phyloP scores from a whole-genome alignment of 2,888 invertebrate species.

The Caenorhabditis sp. region DNA sequence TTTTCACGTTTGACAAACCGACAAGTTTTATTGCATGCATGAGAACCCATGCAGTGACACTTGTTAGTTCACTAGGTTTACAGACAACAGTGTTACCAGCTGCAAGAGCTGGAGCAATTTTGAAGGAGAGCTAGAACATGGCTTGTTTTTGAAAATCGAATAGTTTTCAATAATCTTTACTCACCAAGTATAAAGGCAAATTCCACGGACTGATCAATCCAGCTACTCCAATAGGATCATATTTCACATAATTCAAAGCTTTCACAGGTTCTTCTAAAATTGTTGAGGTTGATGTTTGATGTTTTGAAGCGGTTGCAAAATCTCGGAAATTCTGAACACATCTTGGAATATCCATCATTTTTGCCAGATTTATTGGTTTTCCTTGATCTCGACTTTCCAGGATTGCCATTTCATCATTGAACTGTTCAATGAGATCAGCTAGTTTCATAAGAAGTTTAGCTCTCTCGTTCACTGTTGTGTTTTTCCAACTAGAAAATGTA shows the following conservation, averaged over 20 bases:
- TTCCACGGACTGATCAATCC: conserved; percentile 76
- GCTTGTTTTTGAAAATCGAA: no score
- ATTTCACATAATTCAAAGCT: conserved; percentile 73
- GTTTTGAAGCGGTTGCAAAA: conserved; percentile 73
- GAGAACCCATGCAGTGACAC: conserved; percentile 74
- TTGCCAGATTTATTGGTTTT: conserved; percentile 73
- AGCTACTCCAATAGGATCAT: conserved; percentile 75
- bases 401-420: conserved; percentile 73
- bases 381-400: conserved; percentile 76
- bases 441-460: conserved; percentile 72
- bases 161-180: no score
- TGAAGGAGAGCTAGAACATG: conserved; percentile 73
- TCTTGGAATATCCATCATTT: conserved; percentile 74
- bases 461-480: conserved; percentile 71
- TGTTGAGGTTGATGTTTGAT: conserved; percentile 70
- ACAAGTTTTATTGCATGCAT: conserved; percentile 73
- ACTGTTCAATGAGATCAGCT: conserved; percentile 74
- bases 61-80: conserved; percentile 76
- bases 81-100: conserved; percentile 74
- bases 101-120: conserved; percentile 74
- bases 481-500: conserved; percentile 73
- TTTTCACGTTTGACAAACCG: conserved; percentile 72
- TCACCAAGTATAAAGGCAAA: conserved; percentile 74
- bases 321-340: conserved; percentile 74
- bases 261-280: conserved; percentile 53